Percentiles rank a stretch among this genome's conserved stretches.
Conservation (phyloP, 2,888 invertebrate genomes). For the Lepidochrysops patricia region DNA sequence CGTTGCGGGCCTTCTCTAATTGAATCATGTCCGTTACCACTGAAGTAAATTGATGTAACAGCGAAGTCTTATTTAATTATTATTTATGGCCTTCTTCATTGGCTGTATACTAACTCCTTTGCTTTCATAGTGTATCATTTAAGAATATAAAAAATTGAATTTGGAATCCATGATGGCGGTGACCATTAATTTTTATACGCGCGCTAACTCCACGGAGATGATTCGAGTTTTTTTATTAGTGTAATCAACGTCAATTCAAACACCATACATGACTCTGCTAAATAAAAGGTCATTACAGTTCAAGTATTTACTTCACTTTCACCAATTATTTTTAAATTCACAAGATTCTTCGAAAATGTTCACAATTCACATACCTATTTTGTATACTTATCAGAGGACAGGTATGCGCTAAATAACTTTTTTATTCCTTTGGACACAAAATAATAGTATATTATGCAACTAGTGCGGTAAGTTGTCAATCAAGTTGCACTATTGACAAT, state of each 20-base stretch:
- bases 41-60: not conserved
- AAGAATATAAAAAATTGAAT: not conserved
- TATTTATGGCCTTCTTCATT: not conserved
- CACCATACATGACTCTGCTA: conserved; percentile 30
- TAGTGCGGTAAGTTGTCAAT: too few species aligned
- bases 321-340: conserved; percentile 2
- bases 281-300: conserved; percentile 51
- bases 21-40: not conserved
- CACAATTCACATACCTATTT: too few species aligned
- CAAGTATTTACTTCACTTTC: conserved; percentile 32
- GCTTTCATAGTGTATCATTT: not conserved
- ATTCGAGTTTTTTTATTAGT: conserved; percentile 22
- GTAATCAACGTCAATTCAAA: conserved; percentile 21
- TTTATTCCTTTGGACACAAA: too few species aligned
- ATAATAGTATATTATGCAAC: too few species aligned
- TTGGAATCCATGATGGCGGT: not conserved
- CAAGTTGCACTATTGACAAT: too few species aligned
- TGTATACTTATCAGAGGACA: too few species aligned
- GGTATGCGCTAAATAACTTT: too few species aligned
- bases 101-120: not conserved
- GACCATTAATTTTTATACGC: not conserved
- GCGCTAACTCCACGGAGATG: conserved; percentile 15
- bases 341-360: not conserved
- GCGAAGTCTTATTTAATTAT: not conserved
- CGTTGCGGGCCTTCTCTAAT: not conserved